Evolutionary conservation across 2,113 vertebrate species (phyloP).

Genomic region (Seriola dumerili): DNA sequence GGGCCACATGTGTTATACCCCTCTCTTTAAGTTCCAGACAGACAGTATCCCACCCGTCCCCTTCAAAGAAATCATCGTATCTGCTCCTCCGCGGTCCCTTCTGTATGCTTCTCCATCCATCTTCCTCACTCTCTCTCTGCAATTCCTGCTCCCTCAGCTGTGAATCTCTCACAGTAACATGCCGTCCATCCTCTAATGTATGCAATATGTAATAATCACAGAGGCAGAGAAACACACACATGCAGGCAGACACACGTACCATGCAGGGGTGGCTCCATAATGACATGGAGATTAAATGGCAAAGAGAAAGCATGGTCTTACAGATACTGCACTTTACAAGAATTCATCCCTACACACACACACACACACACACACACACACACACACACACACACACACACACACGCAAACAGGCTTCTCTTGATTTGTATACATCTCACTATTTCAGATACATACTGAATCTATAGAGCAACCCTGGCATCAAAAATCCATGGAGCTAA

Average conservation of each 20-base stretch:
- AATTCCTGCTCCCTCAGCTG: slow-evolving; percentile 30
- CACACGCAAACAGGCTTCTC: not conserved
- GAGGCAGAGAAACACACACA: not conserved
- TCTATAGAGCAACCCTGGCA: not conserved
- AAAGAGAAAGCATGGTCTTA: slow-evolving; percentile 16
- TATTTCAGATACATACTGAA: slow-evolving; percentile 35
- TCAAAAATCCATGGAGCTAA: slow-evolving; percentile 40
- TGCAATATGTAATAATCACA: slow-evolving; percentile 42
- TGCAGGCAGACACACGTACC: not conserved
- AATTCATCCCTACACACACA: slow-evolving; percentile 1
- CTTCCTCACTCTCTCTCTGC: slow-evolving; percentile 14
- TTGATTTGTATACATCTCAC: slow-evolving; percentile 22
- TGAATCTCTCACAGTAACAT: slow-evolving; percentile 20
- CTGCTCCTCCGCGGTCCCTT: slow-evolving; percentile 7
- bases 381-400: not conserved
- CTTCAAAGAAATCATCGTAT: slow-evolving; percentile 27
- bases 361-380: slow-evolving; percentile 1
- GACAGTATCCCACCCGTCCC: not conserved
- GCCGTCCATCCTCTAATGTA: slow-evolving; percentile 39
- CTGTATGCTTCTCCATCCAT: slow-evolving; percentile 37
- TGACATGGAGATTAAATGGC: slow-evolving; percentile 64
- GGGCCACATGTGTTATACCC: slow-evolving; percentile 43
- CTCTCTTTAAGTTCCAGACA: slow-evolving; percentile 24
- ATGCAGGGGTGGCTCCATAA: slow-evolving; percentile 39
- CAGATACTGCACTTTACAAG: slow-evolving; percentile 25